Evolutionary conservation across 2,113 vertebrate genomes (phyloP).

Genomic region (Orientallactaga bullata): DNA sequence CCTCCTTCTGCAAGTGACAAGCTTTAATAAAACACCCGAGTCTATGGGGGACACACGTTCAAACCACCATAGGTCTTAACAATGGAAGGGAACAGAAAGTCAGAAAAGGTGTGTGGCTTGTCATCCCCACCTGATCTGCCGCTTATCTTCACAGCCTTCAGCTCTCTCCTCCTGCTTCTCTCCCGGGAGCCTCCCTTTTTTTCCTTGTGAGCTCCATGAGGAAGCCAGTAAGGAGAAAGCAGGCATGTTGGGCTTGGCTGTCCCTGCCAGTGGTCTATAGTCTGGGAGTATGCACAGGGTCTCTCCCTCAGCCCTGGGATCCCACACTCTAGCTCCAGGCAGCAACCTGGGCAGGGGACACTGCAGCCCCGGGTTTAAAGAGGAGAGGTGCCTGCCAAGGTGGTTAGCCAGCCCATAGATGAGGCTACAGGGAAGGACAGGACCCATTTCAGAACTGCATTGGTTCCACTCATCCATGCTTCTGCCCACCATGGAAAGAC

Average conservation of each 20-base stretch:
- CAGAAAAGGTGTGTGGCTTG: not conserved
- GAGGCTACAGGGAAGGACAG: not conserved
- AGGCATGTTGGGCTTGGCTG: not conserved
- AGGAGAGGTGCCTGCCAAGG: not conserved
- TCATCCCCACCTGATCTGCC: not conserved
- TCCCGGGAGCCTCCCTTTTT: not conserved
- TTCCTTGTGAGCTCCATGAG: not conserved
- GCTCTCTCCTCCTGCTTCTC: not conserved
- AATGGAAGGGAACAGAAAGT: not conserved
- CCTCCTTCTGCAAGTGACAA: no score
- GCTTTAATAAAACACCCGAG: no score
- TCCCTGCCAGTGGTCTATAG: not conserved
- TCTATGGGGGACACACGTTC: no score
- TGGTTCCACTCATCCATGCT: not conserved
- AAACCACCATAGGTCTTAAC: no score
- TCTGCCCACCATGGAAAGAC: fast-evolving
- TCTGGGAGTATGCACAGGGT: not conserved
- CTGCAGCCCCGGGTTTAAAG: not conserved
- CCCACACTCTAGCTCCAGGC: not conserved
- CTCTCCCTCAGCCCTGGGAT: not conserved
- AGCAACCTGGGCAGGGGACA: not conserved
- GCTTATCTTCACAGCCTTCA: not conserved
- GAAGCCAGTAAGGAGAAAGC: not conserved
- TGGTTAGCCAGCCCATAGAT: not conserved
- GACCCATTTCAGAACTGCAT: not conserved